Evolutionary conservation across 1,140 invertebrate species (phyloP), one percentile per base, ranked within the genome.

Genomic region (Reticulitermes speratus): DNA sequence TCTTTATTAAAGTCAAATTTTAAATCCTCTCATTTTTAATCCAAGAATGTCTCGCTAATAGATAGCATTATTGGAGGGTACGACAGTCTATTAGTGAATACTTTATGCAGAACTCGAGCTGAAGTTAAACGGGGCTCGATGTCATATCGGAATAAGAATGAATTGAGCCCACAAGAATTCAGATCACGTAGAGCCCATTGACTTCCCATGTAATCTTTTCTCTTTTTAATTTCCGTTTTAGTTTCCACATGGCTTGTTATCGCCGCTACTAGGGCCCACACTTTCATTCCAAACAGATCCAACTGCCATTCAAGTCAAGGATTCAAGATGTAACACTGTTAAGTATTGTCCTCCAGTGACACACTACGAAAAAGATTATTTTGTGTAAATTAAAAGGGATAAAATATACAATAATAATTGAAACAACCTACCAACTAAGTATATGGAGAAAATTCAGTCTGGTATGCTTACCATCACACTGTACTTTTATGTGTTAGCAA

Each of bases 191-290:
- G 25, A 75, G 0, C 65, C 65, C 65, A 75, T 75, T 25, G 65
- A 75, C 65, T 75, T 75, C 65, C n/a, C 65, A 30, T 30, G 65
- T 75, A 75, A 75, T 75, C 65, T 75, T 75, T 75, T 75, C 65
- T 75, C 65, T 75, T 75, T 75, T 75, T 75, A 75, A 75, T 75
- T 75, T 75, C 65, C 65, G 65, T 75, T 75, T 75, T 30, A 75
- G 25, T 75, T 75, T 75, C 65, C 65, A 75, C 65, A 30, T 75
- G 65, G 65, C 65, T 75, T 75, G 65, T 30, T 75, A 75, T 75
- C 65, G n/a, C 12, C 8, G 65, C 65, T 30, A 75, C n/a, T 30
- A 9, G 19, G 2, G 14, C 19, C 9, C 52, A 55, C 52, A 55
- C 14, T 5, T 55, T 55, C 52, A 55, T 55, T 19, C 16, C 52